Evolutionary conservation across 2,888 invertebrate genomes (phyloP).

Genomic region (Eremobia ochroleuca): DNA sequence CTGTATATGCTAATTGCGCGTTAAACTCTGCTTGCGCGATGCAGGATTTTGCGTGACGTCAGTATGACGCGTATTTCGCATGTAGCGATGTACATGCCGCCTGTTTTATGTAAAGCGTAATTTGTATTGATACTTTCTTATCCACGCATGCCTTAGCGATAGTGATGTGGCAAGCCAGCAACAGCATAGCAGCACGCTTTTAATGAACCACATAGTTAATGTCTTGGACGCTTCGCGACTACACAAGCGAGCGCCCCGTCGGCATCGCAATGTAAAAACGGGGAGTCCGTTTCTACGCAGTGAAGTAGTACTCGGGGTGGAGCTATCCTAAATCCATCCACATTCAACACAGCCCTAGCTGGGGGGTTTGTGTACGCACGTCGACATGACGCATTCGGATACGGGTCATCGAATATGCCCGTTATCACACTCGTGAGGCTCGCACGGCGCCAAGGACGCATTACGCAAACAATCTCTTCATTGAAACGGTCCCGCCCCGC

Average conservation of each 20-base stretch:
- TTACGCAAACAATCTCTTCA: conserved; percentile 28
- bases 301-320: conserved; percentile 44
- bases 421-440: conserved; percentile 17
- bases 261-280: neutral
- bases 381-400: conserved; percentile 22
- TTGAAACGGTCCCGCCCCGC: neutral
- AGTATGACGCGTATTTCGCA: too few relatives aligned
- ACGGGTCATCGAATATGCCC: conserved; percentile 36
- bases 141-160: neutral
- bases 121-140: neutral
- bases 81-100: too few relatives aligned
- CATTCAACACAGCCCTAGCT: conserved; percentile 18
- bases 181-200: neutral
- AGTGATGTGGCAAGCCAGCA: neutral
- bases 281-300: conserved; percentile 58
- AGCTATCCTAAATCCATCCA: conserved; percentile 36
- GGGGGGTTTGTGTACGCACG: conserved; percentile 25
- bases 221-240: neutral
- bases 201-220: neutral
- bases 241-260: neutral
- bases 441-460: conserved; percentile 11
- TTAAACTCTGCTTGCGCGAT: too few relatives aligned
- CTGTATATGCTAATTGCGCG: neutral
- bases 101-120: too few relatives aligned
- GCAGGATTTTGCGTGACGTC: too few relatives aligned